Conservation (phyloP, 2,888 invertebrate species). For the Acronicta psi region DNA sequence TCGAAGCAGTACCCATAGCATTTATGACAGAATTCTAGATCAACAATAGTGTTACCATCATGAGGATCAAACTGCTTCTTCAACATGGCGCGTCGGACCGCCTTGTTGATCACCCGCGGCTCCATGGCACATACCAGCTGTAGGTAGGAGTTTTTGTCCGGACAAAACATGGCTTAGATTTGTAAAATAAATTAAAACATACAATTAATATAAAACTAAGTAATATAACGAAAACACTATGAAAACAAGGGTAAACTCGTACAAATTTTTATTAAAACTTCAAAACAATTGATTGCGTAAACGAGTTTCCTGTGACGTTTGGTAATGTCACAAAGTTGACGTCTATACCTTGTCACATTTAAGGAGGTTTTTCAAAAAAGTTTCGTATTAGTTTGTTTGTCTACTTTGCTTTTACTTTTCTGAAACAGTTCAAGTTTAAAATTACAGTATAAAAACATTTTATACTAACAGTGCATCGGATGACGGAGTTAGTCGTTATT, state of each 20-base stretch:
- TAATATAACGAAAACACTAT: background rate
- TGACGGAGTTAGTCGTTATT: no score
- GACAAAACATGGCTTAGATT: conserved; percentile 74
- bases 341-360: conserved; percentile 7
- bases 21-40: no score
- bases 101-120: conserved; percentile 79
- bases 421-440: no score
- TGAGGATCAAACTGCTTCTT: conserved; percentile 66
- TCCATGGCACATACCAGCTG: conserved; percentile 79
- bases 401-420: background rate
- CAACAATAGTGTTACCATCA: conserved; percentile 62
- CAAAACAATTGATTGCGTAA: conserved; percentile 7
- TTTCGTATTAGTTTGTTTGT: no score
- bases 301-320: background rate
- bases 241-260: conserved; percentile 3
- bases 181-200: conserved; percentile 8
- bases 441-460: no score
- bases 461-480: no score
- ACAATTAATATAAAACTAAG: conserved; percentile 18
- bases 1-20: no score
- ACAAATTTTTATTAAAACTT: conserved; percentile 1
- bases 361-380: background rate
- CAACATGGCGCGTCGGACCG: conserved; percentile 76
- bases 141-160: conserved; percentile 81
- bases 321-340: background rate